phyloP scores from a whole-genome alignment of 1,140 invertebrate species.

The Nylanderia fulva region DNA sequence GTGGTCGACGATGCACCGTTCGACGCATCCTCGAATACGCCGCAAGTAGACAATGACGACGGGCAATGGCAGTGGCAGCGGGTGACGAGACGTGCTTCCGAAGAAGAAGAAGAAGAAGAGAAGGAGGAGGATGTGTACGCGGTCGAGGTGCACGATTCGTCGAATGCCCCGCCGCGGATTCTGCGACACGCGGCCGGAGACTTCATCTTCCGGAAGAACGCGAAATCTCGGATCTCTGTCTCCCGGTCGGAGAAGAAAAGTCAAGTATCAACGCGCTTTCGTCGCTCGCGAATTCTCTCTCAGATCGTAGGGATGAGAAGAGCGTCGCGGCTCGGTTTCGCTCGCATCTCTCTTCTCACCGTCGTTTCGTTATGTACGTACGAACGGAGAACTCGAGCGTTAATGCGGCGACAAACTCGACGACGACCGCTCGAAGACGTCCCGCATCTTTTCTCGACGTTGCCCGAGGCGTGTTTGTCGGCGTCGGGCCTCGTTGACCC shows the following conservation, averaged over 20 bases:
- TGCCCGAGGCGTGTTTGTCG: slow-evolving; percentile 11
- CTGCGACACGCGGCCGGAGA: slow-evolving; percentile 47
- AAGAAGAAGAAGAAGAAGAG: background rate
- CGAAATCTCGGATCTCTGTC: too few relatives aligned
- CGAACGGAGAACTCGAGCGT: slow-evolving; percentile 18
- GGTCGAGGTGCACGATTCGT: background rate
- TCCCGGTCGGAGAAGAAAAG: background rate
- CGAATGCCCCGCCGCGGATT: slow-evolving; percentile 7
- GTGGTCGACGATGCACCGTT: background rate
- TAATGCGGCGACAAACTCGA: slow-evolving; percentile 30
- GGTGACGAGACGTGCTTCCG: background rate
- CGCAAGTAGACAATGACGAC: background rate
- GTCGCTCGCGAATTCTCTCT: background rate
- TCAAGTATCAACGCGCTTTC: background rate
- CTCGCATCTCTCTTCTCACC: slow-evolving; percentile 20
- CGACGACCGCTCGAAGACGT: slow-evolving; percentile 13
- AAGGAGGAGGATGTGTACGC: background rate
- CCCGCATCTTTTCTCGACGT: background rate
- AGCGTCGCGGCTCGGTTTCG: background rate
- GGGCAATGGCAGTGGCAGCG: slow-evolving; percentile 42
- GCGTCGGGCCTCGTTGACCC: slow-evolving; percentile 19
- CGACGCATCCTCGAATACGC: background rate
- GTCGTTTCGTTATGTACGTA: background rate
- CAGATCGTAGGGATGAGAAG: background rate
- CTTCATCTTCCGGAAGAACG: slow-evolving; percentile 45